Evolutionary conservation across 2,113 vertebrate species (phyloP).

Genomic region (Sitta europaea): DNA sequence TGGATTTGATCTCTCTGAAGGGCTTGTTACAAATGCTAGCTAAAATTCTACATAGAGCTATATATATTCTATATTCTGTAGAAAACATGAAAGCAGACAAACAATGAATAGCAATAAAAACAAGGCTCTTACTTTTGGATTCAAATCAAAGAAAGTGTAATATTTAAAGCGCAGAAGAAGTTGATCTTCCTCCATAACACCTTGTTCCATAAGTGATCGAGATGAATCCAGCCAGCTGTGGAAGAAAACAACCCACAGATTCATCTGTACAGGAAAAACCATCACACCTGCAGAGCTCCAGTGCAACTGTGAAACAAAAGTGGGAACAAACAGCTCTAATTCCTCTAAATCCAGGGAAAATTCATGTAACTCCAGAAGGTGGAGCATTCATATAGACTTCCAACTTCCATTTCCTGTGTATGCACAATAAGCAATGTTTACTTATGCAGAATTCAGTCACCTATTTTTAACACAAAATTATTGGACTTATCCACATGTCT

Average conservation of each 20-base stretch:
- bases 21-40: neutral
- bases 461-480: neutral
- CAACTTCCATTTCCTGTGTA: neutral
- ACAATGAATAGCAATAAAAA: neutral
- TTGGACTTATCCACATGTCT: neutral
- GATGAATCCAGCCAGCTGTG: conserved; percentile 95
- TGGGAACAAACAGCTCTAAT: neutral
- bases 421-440: neutral
- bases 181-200: conserved; percentile 85
- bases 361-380: neutral
- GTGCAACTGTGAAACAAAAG: neutral
- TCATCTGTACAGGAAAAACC: neutral
- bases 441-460: neutral
- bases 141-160: conserved; percentile 96
- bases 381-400: neutral
- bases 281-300: neutral
- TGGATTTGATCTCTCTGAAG: neutral
- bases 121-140: conserved; percentile 87
- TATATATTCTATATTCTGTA: neutral
- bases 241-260: conserved; percentile 33
- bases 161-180: conserved; percentile 95
- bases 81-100: neutral
- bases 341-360: neutral
- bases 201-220: conserved; percentile 95
- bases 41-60: neutral